Conservation (phyloP, 2,113 vertebrate genomes). For the Oriolus oriolus region DNA sequence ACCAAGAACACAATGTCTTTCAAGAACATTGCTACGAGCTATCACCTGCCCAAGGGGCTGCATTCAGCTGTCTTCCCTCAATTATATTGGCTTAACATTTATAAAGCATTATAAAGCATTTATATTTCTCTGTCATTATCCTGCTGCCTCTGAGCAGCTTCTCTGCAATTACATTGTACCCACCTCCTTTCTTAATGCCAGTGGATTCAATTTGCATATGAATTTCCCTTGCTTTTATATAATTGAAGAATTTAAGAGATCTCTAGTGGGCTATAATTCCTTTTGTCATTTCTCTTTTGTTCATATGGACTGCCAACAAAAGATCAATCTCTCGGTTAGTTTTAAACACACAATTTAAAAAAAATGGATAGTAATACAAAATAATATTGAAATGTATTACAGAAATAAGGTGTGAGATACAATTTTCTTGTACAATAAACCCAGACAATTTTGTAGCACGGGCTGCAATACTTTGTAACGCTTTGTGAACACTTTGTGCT, state of each 20-base stretch:
- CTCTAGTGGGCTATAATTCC: not conserved
- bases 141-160: not conserved
- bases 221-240: not conserved
- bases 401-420: not conserved
- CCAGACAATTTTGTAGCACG: not conserved
- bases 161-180: not conserved
- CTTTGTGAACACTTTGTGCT: not conserved
- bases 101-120: not conserved
- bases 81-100: not conserved
- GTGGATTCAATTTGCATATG: not conserved
- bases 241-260: not conserved
- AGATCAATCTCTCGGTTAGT: not conserved
- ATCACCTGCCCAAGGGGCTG: not conserved
- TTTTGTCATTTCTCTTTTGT: not conserved
- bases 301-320: not conserved
- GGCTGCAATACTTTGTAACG: not conserved
- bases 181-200: not conserved
- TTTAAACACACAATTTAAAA: not conserved
- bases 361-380: not conserved
- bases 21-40: not conserved
- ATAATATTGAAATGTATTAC: not conserved
- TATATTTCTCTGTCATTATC: not conserved
- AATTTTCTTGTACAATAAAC: not conserved
- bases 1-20: not conserved
- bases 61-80: not conserved